These are phyloP conservation scores for Orbicella faveolata DNA, from an alignment of 64 coral and sea anemone genomes.

Conservation along the genomic window DNA sequence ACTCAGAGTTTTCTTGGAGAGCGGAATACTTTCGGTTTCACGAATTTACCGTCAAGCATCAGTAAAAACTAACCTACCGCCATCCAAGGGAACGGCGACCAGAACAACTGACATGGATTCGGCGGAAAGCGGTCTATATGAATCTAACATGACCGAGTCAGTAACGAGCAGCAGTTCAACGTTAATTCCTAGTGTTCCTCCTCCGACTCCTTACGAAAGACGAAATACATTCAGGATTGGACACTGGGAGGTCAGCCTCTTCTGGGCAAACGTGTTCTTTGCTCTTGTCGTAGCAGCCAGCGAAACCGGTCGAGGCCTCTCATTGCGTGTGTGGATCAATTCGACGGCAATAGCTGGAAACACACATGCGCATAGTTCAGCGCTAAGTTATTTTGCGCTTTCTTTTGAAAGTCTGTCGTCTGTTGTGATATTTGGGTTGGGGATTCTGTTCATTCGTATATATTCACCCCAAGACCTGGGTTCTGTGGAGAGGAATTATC, in stretches of 20 bases:
- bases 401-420: conserved; percentile 87
- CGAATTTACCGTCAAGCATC: too few species aligned
- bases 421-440: conserved; percentile 85
- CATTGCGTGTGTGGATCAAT: conserved; percentile 80
- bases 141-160: too few species aligned
- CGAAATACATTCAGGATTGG: conserved; percentile 4
- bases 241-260: conserved; percentile 14
- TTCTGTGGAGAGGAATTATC: conserved; percentile 70
- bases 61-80: too few species aligned
- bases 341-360: not conserved
- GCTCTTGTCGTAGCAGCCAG: conserved; percentile 56
- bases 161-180: too few species aligned
- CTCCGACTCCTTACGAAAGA: not conserved
- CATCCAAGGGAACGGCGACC: too few species aligned
- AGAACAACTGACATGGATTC: too few species aligned
- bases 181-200: not conserved
- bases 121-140: too few species aligned
- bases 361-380: conserved; percentile 17
- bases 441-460: conserved; percentile 28
- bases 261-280: conserved; percentile 75
- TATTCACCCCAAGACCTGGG: conserved; percentile 62
- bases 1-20: too few species aligned
- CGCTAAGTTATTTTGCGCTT: conserved; percentile 68
- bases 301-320: conserved; percentile 77
- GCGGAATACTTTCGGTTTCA: too few species aligned